These are phyloP conservation scores for Neelides folsomi DNA, from an alignment of 2,888 invertebrate genomes.

Conservation along the genomic window DNA sequence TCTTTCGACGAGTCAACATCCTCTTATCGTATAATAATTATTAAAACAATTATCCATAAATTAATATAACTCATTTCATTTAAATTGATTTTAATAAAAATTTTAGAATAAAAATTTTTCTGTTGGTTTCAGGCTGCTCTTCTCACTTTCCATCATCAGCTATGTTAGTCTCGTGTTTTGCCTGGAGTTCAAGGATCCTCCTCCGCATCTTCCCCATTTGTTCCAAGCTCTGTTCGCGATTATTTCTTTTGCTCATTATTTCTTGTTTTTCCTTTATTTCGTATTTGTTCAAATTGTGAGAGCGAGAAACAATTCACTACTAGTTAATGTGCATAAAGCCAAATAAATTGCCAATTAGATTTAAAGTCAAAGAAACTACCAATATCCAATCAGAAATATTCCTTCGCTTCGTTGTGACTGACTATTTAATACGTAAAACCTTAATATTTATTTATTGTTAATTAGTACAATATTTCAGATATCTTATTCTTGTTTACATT, in stretches of 20 bases:
- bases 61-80: background rate
- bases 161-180: slow-evolving; percentile 48
- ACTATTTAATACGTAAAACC: too few species aligned
- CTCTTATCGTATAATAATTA: background rate
- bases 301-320: too few species aligned
- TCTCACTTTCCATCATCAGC: slow-evolving; percentile 47
- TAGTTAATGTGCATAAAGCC: too few species aligned
- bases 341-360: too few species aligned
- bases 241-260: slow-evolving; percentile 72
- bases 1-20: slow-evolving; percentile 4
- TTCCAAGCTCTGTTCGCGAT: slow-evolving; percentile 65
- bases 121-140: slow-evolving; percentile 12
- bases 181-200: slow-evolving; percentile 50
- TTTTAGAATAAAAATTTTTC: too few species aligned
- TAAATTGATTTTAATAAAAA: background rate
- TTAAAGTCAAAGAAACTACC: too few species aligned
- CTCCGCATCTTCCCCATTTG: slow-evolving; percentile 63
- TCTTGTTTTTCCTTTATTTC: slow-evolving; percentile 51
- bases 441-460: too few species aligned
- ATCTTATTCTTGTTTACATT: too few species aligned
- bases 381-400: too few species aligned
- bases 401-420: too few species aligned
- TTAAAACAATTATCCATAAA: background rate
- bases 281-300: slow-evolving; percentile 47
- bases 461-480: too few species aligned